A percentile compares a stretch with the other conserved stretches of the same genome.
phyloP scores from a whole-genome alignment of 2,888 invertebrate species.

The Idaea biselata region DNA sequence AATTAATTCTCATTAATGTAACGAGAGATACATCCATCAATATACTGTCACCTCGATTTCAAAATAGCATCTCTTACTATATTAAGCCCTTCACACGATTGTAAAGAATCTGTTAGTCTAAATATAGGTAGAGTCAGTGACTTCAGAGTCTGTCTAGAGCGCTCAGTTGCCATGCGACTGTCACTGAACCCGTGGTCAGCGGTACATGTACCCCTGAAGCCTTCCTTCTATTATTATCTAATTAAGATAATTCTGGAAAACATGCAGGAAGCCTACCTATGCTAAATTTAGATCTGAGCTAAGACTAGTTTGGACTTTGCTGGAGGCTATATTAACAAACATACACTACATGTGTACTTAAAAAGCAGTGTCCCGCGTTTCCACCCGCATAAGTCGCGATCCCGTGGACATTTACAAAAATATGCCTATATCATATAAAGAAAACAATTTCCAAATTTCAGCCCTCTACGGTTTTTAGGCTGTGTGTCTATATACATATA shows the following conservation, averaged over 20 bases:
- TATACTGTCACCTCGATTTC: slow-evolving; percentile 63
- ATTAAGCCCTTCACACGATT: background rate
- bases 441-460: too few relatives aligned
- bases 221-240: background rate
- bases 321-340: background rate
- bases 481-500: too few relatives aligned
- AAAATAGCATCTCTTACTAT: slow-evolving; percentile 50
- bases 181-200: slow-evolving; percentile 4
- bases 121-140: slow-evolving; percentile 16
- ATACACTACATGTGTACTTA: too few relatives aligned
- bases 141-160: slow-evolving; percentile 10
- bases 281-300: background rate
- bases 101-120: background rate
- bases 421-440: too few relatives aligned
- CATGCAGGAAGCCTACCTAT: background rate
- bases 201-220: background rate
- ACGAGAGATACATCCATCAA: slow-evolving; percentile 54
- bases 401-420: too few relatives aligned
- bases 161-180: background rate
- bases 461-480: too few relatives aligned
- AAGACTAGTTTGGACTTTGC: background rate
- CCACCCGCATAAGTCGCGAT: too few relatives aligned
- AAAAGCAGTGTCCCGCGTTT: too few relatives aligned
- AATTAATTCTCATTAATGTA: slow-evolving; percentile 66
- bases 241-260: background rate